A percentile compares a stretch with the other conserved stretches of the same genome.
Evolutionary conservation across 1,140 invertebrate genomes (phyloP).

Genomic region (Rhagoletis zephyria): DNA sequence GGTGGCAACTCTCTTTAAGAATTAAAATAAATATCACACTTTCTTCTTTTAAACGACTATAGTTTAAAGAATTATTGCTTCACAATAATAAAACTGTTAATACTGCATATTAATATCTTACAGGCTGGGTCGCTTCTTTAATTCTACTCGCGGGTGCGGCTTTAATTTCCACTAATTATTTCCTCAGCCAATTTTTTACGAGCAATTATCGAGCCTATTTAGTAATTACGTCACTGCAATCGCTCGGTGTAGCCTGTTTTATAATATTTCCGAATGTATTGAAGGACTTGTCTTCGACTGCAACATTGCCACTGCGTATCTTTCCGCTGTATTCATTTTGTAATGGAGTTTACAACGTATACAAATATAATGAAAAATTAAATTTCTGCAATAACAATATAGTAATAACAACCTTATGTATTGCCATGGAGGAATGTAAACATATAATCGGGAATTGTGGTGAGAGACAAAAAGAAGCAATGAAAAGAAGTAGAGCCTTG

Average conservation of each 20-base stretch:
- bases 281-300: background rate
- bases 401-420: background rate
- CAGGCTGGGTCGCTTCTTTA: background rate
- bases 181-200: background rate
- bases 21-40: too few species aligned
- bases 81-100: too few species aligned
- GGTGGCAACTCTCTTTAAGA: too few species aligned
- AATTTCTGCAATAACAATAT: background rate
- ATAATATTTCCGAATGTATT: background rate
- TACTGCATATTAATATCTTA: background rate
- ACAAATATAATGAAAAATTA: background rate
- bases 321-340: constrained; percentile 34
- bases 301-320: background rate
- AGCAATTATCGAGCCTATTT: background rate
- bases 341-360: background rate
- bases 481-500: too few species aligned
- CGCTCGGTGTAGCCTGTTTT: background rate
- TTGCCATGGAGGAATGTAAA: background rate
- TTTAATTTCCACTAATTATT: background rate
- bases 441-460: background rate
- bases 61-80: background rate
- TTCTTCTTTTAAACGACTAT: too few species aligned
- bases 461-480: background rate
- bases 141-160: background rate
- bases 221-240: background rate